Base-by-base conservation (phyloP, 2,888 invertebrate genomes). In the Polyommatus iphigenia region DNA sequence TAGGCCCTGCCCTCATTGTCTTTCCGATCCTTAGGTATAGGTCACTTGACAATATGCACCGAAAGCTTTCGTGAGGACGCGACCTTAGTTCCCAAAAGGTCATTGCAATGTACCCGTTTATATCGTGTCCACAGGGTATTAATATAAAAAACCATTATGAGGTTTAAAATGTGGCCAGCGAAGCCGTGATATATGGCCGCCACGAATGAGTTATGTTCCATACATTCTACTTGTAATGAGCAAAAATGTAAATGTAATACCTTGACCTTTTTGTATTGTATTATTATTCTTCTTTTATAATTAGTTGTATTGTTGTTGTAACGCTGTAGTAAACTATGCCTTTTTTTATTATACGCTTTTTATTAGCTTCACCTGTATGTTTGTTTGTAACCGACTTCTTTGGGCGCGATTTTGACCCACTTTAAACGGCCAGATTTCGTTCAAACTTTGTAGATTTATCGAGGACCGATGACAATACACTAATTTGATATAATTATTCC, bases 61-160 rank as follows among this genome's bases (percentile, higher is more conserved):
- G 10, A 24, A 62, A 24, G 59, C n/a, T 24, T 20, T 62, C 24
- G 20, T 24, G 15, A 32, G 67, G 67, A 67, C 67, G 67, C 29
- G 32, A 29, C 67, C 32, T 67, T 20, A 15, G 1, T 67, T 54
- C 13, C 24, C 24, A 50, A 6, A 75, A 75, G 75, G 75, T 75
- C 41, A 46, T 36, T 73, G 8, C 46, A 73, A 24, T 73, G 67
- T 71, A 77, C 36, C 81, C 84, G 87, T 90, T 89, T 90, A 90
- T 90, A 85, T 87, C 88, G 86, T 85, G 86, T 86, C 84, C 87
- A 87, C 83, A 82, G 83, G 85, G 85, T 87, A 89, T 91, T 90
- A 89, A 89, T 89, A 88, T 88, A 88, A 86, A 89, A 90, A 87
- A 83, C 88, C 87, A 90, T 91, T 90, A 90, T 83, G 83, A 83